These are phyloP conservation scores for Orthonevra nobilis DNA, from an alignment of 2,888 invertebrate genomes.

Conservation along the genomic window DNA sequence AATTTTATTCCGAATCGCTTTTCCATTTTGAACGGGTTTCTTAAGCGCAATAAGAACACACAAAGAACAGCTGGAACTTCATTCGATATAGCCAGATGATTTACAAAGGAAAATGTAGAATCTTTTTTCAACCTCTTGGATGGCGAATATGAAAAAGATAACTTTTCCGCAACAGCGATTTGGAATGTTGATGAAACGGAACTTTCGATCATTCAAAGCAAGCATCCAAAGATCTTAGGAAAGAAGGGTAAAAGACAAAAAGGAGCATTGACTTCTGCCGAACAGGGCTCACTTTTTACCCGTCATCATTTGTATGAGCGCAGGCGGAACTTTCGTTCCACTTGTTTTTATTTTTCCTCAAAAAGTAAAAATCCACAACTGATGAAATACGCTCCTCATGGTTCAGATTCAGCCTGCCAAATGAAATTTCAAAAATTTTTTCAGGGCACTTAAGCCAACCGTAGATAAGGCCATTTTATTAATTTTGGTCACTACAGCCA, in stretches of 20 bases:
- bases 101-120: constrained; percentile 46
- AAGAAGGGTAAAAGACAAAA: constrained; percentile 43
- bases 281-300: constrained; percentile 47
- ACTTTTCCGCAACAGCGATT: constrained; percentile 31
- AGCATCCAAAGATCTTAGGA: constrained; percentile 25
- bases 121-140: constrained; percentile 35
- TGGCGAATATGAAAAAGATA: constrained; percentile 14
- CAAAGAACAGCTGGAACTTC: too few species aligned
- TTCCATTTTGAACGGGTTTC: constrained; percentile 30
- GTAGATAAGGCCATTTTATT: constrained; percentile 49
- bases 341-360: constrained; percentile 6
- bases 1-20: constrained; percentile 28
- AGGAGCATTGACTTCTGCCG: constrained; percentile 51
- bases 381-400: constrained; percentile 38
- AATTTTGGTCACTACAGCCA: constrained; percentile 63
- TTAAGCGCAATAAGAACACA: constrained; percentile 8
- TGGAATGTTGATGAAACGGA: constrained; percentile 62
- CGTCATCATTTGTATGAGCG: constrained; percentile 48
- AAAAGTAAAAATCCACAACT: constrained; percentile 6
- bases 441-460: constrained; percentile 36
- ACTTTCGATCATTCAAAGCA: constrained; percentile 29
- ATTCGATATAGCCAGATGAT: constrained; percentile 30
- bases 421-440: constrained; percentile 2
- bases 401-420: constrained; percentile 20
- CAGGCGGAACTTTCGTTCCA: constrained; percentile 38